Base-by-base conservation (phyloP, 1,140 invertebrate species). In the Brachionus asplanchnoidis region DNA sequence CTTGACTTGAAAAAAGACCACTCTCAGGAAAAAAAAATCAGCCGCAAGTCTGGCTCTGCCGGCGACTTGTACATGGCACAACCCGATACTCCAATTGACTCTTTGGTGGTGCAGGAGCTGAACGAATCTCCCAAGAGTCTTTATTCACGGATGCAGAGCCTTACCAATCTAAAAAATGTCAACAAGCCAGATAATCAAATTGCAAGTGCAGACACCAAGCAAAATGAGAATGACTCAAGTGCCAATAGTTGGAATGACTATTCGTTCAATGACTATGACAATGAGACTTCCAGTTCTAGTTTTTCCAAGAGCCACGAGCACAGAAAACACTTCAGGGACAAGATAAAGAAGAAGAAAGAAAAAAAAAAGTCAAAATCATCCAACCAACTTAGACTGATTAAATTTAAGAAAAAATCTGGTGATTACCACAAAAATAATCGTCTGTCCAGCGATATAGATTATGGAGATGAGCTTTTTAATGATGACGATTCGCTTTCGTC, bases 51-150 rank as follows among this genome's bases (percentile, higher is more conserved):
- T 12, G 68, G 68, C 5, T 77, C 73, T 12, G 73, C 73, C 14
- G 73, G 73, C 9, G 73, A 77, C 9, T 46, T 77, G 17, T 77
- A 50, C 42, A 77, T n/a, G 23, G 42, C 73, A 3, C 73, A 50
- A 26, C 42, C 73, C 2, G 73, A 77, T 12, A 77, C 73, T 12
- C 73, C 73, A 46, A 53, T 77, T 1, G 73, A 77, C 2, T 20
- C 26, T 12, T 77, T 77, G 46, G n/a, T 50, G 1, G 73, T 77
- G 26, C 73, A 77, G 12, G 73, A 77, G n/a, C 17, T 77, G 3
- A 77, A 53, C 73, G 73, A 77, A 50, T 77, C 73, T 20, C 73
- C 73, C 11, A 77, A 77, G 23, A 77, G 73, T 26, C 11, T 50
- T 26, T 77, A 77, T 14, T 77, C 73, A 28, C n/a, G 73, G 12